Evolutionary conservation across 2,888 invertebrate species (phyloP), one percentile per base, ranked within the genome.

Genomic region (Eledone cirrhosa): DNA sequence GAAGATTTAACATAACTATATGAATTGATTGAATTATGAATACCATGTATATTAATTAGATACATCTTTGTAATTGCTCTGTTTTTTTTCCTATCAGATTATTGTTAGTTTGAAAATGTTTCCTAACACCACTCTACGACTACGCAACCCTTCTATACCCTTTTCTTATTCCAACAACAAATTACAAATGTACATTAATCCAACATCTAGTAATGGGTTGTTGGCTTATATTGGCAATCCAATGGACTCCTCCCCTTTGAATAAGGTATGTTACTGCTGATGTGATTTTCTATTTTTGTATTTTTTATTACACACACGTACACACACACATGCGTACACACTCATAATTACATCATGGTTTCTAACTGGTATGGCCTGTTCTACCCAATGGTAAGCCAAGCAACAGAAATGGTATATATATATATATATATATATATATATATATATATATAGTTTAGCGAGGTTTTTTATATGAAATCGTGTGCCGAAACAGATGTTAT

Each of bases 131-230:
- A 94, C 95, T 0, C 92, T 99, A 0, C 95, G 98, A 87, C 92
- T 98, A 29, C 94, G 95, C 77, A 94, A 97, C 84, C 98, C 98
- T 0, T 94, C 95, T 79, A 94, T 95, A 80, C 91, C 98, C 7
- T 94, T 95, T 29, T 93, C 97, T 87, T 95, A 95, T 16, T 96
- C 97, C 0, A 95, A 96, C 77, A 96, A 96, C 0, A 94, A 95
- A 84, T 93, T 97, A 0, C 97, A 97, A 0, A 92, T 97, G 0
- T 97, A 95, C 92, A 97, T 99, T 93, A 94, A 94, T 85, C 98
- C 98, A 0, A 92, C 93, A 24, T 93, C 94, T 80, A 93, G 93
- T 5, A 84, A 89, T 83, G 91, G 90, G 0, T 94, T 98, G 86
- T 91, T 99, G 0, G 91, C 97, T 78, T 99, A 97, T 90, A 92